Evolutionary conservation across 2,797 vertebrate species (phyloP).

Genomic region (Erithacus rubecula): DNA sequence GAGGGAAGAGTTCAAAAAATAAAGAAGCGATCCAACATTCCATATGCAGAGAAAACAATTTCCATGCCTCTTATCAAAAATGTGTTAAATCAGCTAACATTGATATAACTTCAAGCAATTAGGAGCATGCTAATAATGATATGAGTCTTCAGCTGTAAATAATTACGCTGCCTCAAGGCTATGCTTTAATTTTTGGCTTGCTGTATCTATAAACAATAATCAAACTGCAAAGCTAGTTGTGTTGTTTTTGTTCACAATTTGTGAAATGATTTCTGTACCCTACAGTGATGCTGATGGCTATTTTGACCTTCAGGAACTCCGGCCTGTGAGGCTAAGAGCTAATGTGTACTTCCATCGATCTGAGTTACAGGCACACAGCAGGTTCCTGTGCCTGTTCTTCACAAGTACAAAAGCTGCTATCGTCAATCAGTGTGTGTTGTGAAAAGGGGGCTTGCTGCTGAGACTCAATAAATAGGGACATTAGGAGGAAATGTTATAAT

Average conservation of each 20-base stretch:
- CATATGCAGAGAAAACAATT: constrained; percentile 90
- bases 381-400: constrained; percentile 76
- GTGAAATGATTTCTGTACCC: constrained; percentile 88
- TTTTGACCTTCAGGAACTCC: constrained; percentile 91
- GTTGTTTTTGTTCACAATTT: constrained; percentile 85
- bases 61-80: constrained; percentile 88
- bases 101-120: constrained; percentile 99
- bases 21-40: constrained; percentile 79
- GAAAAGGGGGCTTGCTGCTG: constrained; percentile 80
- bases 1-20: constrained; percentile 70
- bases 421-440: constrained; percentile 77
- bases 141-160: constrained; percentile 99
- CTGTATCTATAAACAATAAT: constrained; percentile 99
- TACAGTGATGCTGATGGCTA: constrained; percentile 89
- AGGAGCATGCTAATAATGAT: constrained; percentile 98
- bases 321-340: constrained; percentile 80
- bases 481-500: constrained; percentile 85
- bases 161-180: constrained; percentile 97
- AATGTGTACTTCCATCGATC: constrained; percentile 86
- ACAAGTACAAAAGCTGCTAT: constrained; percentile 75
- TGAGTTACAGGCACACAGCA: constrained; percentile 77
- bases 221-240: constrained; percentile 94
- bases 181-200: constrained; percentile 96
- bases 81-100: constrained; percentile 98
- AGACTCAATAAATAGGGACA: constrained; percentile 86